Evolutionary conservation across 2,888 invertebrate genomes (phyloP), one percentile per base, ranked within the genome.

Genomic region (Eupithecia inturbata): DNA sequence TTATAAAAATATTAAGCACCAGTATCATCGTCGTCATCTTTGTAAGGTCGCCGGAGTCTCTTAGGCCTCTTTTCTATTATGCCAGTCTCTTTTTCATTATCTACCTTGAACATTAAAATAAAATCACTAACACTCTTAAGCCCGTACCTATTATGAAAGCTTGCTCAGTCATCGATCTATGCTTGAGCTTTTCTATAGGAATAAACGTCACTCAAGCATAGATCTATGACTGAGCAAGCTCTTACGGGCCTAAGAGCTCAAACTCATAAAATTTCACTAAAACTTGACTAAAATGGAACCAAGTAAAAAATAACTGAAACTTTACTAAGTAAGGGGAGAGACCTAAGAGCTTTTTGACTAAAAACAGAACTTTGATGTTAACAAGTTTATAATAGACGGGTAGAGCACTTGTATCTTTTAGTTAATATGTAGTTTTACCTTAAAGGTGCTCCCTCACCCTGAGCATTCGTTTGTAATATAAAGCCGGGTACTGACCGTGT

Each of bases 301-400:
- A 66, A 41, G 66, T 66, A 39, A 66, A 66, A 39, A 66, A 22
- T 22, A 39, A 36, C 22, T 22, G 14, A 66, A 66, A 66, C 22
- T 64, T 22, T 84, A 78, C 83, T 83, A 84, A 85, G 87, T 88
- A 87, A 88, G 88, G 86, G 82, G 79, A 75, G 79, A 83, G 82
- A 39, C 22, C 39, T 6, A 26, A 66, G 66, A 36, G 70, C 74
- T 78, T 74, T 49, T 77, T 76, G 26, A 41, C 45, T 68, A 39
- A 22, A 64, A 64, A 33, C 66, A 41, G 39, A 26, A 66, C 39
- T 57, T 68, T 53, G 49, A 68, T 33, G 68, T 57, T 22, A 31
- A 53, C 10, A 67, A 49, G 68, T 53, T 68, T 57, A 36, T 33
- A 66, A 64, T 64, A 26, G 66, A 66, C 16, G 66, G 66, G 66